Conservation (phyloP, 2,797 vertebrate genomes). For the Agapornis canus region DNA sequence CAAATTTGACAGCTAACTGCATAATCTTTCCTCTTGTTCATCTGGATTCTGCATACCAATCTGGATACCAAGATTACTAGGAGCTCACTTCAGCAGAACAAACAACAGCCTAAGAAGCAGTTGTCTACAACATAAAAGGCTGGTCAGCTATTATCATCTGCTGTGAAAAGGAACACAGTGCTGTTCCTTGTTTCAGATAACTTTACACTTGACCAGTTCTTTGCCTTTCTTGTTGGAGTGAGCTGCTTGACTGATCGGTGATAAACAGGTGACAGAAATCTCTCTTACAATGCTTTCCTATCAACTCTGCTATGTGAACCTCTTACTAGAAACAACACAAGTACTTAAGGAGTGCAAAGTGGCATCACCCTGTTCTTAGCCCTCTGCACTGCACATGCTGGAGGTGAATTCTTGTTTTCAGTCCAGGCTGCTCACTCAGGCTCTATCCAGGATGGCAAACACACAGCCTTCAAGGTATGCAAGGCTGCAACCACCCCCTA, state of each 20-base stretch:
- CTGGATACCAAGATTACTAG: not conserved
- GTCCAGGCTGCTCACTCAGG: not conserved
- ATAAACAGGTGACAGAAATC: not conserved
- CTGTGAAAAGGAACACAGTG: not conserved
- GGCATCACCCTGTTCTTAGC: not conserved
- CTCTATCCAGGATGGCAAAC: not conserved
- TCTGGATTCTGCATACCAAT: not conserved
- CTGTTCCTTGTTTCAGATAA: not conserved
- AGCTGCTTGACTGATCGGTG: not conserved
- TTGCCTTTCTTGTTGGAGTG: not conserved
- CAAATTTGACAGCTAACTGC: not conserved
- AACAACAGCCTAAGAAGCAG: not conserved
- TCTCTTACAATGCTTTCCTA: not conserved
- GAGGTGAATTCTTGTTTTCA: not conserved
- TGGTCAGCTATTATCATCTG: not conserved
- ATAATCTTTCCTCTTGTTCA: not conserved
- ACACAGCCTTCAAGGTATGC: fast-evolving
- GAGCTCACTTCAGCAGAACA: not conserved
- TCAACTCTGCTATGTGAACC: slow-evolving; percentile 2
- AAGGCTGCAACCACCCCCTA: fast-evolving
- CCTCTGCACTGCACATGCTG: not conserved
- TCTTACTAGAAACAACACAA: not conserved
- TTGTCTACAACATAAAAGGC: fast-evolving
- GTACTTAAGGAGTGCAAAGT: slow-evolving; percentile 3
- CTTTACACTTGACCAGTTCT: slow-evolving; percentile 29